Base-by-base conservation (phyloP, 2,888 invertebrate species). In the Vesta saturnalis region DNA sequence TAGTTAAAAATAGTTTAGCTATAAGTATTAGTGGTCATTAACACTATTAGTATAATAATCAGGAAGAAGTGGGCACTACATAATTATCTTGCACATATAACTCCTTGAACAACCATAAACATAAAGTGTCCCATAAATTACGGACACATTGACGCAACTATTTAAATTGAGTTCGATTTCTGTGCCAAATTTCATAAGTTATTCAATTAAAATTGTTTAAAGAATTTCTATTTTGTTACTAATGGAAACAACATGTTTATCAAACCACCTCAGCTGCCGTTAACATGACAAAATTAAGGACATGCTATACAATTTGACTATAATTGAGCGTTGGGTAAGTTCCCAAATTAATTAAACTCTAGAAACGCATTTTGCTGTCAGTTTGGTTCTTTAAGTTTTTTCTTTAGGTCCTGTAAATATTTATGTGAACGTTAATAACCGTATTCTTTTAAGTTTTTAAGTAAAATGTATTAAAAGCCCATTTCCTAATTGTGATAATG, bases 151-250 rank as follows among this genome's bases (percentile, higher is more conserved):
- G 58, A 68, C 65, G 67, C 60, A 72, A 70, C 66, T 67, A 63
- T 76, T 76, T 74, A 74, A 76, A 73, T 75, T 72, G 71, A 74
- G 70, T 70, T 70, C 68, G 67, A 68, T 70, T 71, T 72, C 74
- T 75, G 72, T 76, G 76, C 76, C 76, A 76, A 75, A 73, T 72
- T 57, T 70, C 72, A 72, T 75, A 76, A 75, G 74, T 71, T 68
- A 67, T 73, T 76, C 75, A 75, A 76, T 75, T 76, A 75, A 74
- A 73, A 67, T 71, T 66, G 72, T 72, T 69, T 66, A 65, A 69
- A 72, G 62, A 69, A 65, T 64, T 72, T 21, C 58, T 55, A 35
- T 69, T 60, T 61, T 58, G 30, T 56, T 39, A 54, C 64, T 60
- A 67, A 67, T 62, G 62, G 62, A 62, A 22, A 47, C 58, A 35